phyloP scores from a whole-genome alignment of 2,888 invertebrate species.

The Cenopis cana region DNA sequence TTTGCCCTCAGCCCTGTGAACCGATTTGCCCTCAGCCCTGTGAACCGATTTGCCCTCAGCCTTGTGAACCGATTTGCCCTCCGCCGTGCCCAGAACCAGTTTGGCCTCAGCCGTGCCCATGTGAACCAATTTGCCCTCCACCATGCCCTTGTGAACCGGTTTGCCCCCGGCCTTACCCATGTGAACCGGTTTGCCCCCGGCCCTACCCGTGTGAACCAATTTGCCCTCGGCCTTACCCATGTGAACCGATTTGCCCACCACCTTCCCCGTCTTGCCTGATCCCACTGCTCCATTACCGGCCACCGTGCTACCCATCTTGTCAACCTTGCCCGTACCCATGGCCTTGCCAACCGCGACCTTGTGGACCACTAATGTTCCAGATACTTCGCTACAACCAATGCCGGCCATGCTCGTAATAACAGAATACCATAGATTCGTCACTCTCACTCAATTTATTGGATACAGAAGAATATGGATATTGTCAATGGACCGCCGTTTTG shows the following conservation, averaged over 20 bases:
- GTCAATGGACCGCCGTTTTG: neutral
- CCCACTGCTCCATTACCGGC: slow-evolving; percentile 2
- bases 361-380: slow-evolving; percentile 18
- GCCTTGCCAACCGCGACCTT: slow-evolving; percentile 37
- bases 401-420: neutral
- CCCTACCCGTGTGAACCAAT: neutral
- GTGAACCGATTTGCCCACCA: slow-evolving; percentile 43
- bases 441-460: neutral
- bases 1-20: neutral
- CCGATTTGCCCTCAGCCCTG: neutral
- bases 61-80: neutral
- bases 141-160: neutral
- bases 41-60: neutral
- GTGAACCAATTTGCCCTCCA: neutral
- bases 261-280: neutral
- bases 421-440: neutral
- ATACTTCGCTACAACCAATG: neutral
- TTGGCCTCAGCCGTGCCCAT: neutral
- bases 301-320: slow-evolving; percentile 7
- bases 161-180: neutral
- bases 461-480: neutral
- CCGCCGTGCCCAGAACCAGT: no score
- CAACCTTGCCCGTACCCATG: slow-evolving; percentile 29
- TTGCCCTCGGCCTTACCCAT: slow-evolving; percentile 14
- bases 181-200: neutral